These are phyloP conservation scores for Bombus confusus DNA, from an alignment of 1,140 invertebrate genomes.

Conservation along the genomic window DNA sequence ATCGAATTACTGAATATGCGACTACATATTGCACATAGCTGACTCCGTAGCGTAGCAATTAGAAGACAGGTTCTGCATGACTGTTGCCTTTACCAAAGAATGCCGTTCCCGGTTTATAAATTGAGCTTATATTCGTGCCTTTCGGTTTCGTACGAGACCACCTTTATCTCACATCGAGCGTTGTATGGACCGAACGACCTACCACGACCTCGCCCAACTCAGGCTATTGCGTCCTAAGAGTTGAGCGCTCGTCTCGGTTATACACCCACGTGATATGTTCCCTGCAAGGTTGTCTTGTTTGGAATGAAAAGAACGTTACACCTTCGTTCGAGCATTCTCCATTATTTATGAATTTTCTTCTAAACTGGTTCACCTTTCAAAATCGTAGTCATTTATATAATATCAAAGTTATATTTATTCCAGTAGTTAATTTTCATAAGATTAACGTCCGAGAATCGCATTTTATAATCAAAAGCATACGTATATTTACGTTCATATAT, in stretches of 20 bases:
- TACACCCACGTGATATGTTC: slow-evolving; percentile 63
- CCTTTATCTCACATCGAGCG: slow-evolving; percentile 51
- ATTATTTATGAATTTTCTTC: background rate
- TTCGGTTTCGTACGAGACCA: slow-evolving; percentile 48
- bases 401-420: background rate
- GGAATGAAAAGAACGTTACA: slow-evolving; percentile 52
- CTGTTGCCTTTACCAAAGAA: slow-evolving; percentile 21
- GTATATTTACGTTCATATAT: no score
- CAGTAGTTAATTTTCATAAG: background rate
- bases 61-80: slow-evolving; percentile 29
- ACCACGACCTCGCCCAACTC: slow-evolving; percentile 66
- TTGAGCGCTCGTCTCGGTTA: slow-evolving; percentile 56
- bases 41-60: slow-evolving; percentile 21
- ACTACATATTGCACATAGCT: background rate
- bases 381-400: background rate
- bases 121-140: slow-evolving; percentile 37
- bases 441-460: no score
- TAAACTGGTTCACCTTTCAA: background rate
- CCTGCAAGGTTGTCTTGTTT: slow-evolving; percentile 58
- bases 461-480: no score
- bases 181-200: slow-evolving; percentile 55
- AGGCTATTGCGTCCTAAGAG: slow-evolving; percentile 49
- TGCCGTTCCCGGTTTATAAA: slow-evolving; percentile 35
- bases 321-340: background rate
- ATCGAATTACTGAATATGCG: background rate